Percentiles rank a stretch among this genome's conserved stretches.
phyloP scores from a whole-genome alignment of 2,113 vertebrate genomes.

The Upupa epops region DNA sequence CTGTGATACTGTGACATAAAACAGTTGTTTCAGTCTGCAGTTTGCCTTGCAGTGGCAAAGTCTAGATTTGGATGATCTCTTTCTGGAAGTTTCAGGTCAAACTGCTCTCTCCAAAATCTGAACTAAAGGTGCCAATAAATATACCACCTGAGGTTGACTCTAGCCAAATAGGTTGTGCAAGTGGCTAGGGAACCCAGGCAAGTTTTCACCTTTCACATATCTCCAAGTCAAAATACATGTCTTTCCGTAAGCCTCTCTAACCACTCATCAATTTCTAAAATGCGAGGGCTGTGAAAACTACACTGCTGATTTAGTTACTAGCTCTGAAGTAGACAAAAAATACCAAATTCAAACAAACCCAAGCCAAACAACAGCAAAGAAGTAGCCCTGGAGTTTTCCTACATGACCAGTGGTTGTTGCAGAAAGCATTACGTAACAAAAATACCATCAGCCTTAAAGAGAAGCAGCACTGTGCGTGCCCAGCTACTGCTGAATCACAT shows the following conservation, averaged over 20 bases:
- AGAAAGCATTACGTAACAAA: neutral
- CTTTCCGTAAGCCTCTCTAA: neutral
- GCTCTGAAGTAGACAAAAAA: neutral
- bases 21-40: conserved; percentile 38
- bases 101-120: conserved; percentile 68
- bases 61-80: conserved; percentile 36
- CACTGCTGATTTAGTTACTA: neutral
- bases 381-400: neutral
- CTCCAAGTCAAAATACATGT: neutral
- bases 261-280: conserved; percentile 3
- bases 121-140: conserved; percentile 67
- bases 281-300: neutral
- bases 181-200: neutral
- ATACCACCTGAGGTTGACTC: conserved; percentile 66
- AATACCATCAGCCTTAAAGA: neutral
- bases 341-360: neutral
- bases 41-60: conserved; percentile 2
- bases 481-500: conserved; percentile 1
- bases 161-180: conserved; percentile 55
- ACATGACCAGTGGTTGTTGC: neutral
- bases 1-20: no score
- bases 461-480: neutral
- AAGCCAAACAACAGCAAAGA: neutral
- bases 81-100: conserved; percentile 63
- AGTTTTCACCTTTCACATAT: no score